phyloP scores from a whole-genome alignment of 2,113 vertebrate species.

The mouse (Mus musculus) region DNA sequence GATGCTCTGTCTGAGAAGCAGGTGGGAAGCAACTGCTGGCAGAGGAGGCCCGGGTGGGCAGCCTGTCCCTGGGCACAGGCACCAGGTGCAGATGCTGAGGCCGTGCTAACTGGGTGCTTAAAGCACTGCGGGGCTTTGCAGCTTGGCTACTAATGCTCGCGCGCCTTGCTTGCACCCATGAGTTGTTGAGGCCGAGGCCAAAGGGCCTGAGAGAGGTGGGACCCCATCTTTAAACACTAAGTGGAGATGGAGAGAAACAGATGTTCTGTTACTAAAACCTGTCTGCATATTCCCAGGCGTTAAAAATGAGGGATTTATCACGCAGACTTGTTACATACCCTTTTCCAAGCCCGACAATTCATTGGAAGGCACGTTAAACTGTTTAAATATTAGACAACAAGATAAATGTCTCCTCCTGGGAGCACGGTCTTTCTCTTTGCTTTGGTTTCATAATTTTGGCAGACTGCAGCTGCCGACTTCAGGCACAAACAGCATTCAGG shows the following conservation, averaged over 20 bases:
- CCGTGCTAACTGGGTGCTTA: not conserved
- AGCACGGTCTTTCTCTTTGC: not conserved
- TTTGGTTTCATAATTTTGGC: conserved; percentile 15
- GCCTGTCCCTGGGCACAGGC: not conserved
- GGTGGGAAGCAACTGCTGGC: not conserved
- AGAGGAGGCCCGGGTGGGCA: not conserved
- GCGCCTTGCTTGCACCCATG: not conserved
- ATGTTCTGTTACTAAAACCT: conserved; percentile 35
- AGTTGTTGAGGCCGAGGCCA: not conserved
- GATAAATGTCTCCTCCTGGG: conserved; percentile 58
- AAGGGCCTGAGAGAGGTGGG: not conserved
- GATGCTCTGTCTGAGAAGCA: not conserved
- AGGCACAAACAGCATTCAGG: fast-evolving
- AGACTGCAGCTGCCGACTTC: not conserved
- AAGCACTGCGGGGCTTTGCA: not conserved
- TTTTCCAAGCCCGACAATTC: conserved; percentile 26
- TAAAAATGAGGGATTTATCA: conserved; percentile 48
- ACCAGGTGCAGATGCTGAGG: not conserved
- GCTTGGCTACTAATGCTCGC: not conserved
- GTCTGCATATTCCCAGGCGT: not conserved
- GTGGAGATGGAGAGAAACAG: conserved; percentile 26
- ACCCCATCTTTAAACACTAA: not conserved
- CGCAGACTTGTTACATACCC: not conserved
- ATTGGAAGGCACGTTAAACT: conserved; percentile 42
- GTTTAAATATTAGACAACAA: conserved; percentile 62